Evolutionary conservation across 2,888 invertebrate genomes (phyloP), one percentile per base, ranked within the genome.

Genomic region (Erynnis tages): DNA sequence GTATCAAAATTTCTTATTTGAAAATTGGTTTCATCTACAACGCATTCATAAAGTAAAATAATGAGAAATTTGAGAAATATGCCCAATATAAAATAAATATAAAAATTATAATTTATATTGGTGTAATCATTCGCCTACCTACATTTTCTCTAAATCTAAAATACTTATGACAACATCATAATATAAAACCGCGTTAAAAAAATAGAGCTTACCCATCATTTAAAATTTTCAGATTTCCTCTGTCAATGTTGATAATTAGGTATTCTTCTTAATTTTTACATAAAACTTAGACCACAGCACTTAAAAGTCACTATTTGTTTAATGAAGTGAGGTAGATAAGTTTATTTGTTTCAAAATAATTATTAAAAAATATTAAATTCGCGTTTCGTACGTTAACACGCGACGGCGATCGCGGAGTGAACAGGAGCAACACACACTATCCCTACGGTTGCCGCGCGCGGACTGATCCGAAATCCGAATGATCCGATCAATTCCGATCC

Each of bases 401-500:
- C 83, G 82, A 79, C 63, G 66, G 70, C 67, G 71, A 77, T 73
- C 76, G 75, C 79, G 76, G 76, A 69, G 70, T 23, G 40, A 58
- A 59, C 25, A 40, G 19, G 54, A 63, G 63, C 64, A 61, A 68
- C 75, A 69, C 81, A 54, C 61, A 58, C 75, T 65, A 54, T 67
- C 61, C 64, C 37, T 43, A 40, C 65, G 66, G 74, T 65, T 66
- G 78, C 74, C 73, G 69, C 68, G 66, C 67, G 72, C 78, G 72
- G 78, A 88, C 87, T 88, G 82, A 77, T 49, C 64, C 23, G 41
- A 35, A 4, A 4, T 21, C 21, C 4, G 21, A 21, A 21, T 32
- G 61, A 64, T 48, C 53, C n/a, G n/a, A n/a, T n/a, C n/a, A n/a
- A n/a, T n/a, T n/a, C 87, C 87, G 82, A 77, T 49, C 64, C 23